A percentile compares a stretch with the other conserved stretches of the same genome.
Evolutionary conservation across 2,113 vertebrate species (phyloP).

Genomic region (Syrmaticus mikado): DNA sequence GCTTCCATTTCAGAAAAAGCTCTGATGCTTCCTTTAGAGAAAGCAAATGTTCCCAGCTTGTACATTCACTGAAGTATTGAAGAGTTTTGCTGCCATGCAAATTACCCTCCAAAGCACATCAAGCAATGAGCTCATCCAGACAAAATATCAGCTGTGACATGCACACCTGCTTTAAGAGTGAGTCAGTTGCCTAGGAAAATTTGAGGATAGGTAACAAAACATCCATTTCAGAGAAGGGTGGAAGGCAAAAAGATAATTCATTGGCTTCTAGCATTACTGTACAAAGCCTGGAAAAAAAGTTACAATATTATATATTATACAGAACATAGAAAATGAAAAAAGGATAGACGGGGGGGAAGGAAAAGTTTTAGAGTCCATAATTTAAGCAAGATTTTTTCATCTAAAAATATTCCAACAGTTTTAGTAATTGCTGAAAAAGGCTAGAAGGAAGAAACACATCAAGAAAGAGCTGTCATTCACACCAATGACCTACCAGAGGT

Average conservation of each 20-base stretch:
- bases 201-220: not conserved
- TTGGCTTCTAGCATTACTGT: not conserved
- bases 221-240: not conserved
- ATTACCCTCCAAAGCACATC: not conserved
- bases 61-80: not conserved
- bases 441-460: not conserved
- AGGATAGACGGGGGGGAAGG: not conserved
- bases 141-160: rapidly evolving
- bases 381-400: not conserved
- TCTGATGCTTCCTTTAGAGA: conserved; percentile 54
- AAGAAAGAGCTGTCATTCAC: not conserved
- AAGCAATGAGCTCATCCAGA: not conserved
- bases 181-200: not conserved
- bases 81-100: not conserved
- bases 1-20: conserved; percentile 52
- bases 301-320: not conserved
- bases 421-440: not conserved
- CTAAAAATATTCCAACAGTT: not conserved
- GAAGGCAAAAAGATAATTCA: not conserved
- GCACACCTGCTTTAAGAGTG: not conserved
- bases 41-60: conserved; percentile 15
- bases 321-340: not conserved
- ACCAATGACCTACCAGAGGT: not conserved
- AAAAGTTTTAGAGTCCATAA: not conserved
- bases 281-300: not conserved